Percentiles rank a stretch among this genome's conserved stretches.
Conservation (phyloP, 35 echinoderm and acorn worm species). For the Chiridota heheva region DNA sequence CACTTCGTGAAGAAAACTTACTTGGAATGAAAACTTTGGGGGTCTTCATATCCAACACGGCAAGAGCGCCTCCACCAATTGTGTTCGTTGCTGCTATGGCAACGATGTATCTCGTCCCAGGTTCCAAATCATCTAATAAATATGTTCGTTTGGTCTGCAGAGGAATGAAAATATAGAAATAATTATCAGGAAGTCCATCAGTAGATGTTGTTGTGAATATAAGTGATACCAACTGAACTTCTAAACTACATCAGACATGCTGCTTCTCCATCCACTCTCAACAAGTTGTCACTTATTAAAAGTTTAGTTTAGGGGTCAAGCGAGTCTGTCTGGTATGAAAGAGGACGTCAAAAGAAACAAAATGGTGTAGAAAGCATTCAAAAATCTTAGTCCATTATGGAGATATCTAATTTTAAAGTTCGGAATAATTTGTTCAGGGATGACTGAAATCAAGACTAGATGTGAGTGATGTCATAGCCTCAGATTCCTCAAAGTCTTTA, state of each 20-base stretch:
- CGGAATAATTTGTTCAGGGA: too few species aligned
- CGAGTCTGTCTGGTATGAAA: too few species aligned
- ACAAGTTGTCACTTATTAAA: background rate
- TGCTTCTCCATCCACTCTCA: background rate
- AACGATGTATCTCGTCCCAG: slow-evolving; percentile 32
- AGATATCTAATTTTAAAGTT: too few species aligned
- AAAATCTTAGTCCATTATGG: too few species aligned
- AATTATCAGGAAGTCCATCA: background rate
- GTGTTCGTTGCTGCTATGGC: slow-evolving; percentile 15
- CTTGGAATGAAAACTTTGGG: slow-evolving; percentile 37
- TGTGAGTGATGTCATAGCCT: too few species aligned
- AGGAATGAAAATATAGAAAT: background rate
- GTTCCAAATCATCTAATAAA: background rate
- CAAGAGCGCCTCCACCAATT: slow-evolving; percentile 32
- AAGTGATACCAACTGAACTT: background rate
- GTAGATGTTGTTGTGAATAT: background rate
- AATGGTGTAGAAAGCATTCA: too few species aligned
- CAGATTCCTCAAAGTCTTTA: too few species aligned
- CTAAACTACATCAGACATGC: too few species aligned
- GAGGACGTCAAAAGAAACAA: too few species aligned
- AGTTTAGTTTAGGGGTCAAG: background rate
- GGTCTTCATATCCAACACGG: slow-evolving; percentile 46
- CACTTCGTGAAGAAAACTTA: slow-evolving; percentile 25
- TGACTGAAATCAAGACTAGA: too few species aligned
- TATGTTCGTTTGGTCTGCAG: background rate